Evolutionary conservation across 2,888 invertebrate genomes (phyloP).

Genomic region (Pammene fasciana): DNA sequence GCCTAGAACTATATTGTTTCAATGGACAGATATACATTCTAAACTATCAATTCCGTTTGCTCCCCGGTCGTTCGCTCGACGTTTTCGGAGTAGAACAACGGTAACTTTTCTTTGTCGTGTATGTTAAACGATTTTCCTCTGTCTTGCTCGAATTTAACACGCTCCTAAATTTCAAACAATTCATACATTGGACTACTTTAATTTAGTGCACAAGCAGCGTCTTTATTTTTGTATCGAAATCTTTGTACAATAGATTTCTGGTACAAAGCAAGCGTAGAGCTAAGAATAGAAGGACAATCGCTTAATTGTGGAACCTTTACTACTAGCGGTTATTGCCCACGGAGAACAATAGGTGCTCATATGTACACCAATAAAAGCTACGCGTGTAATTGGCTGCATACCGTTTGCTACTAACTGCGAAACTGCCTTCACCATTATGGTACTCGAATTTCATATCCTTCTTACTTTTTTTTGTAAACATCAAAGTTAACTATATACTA

Average conservation of each 20-base stretch:
- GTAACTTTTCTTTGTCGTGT: conserved; percentile 49
- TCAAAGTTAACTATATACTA: conserved; percentile 11
- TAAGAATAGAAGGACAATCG: conserved; percentile 50
- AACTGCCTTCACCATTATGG: conserved; percentile 36
- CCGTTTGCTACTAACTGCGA: conserved; percentile 56
- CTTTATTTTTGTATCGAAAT: neutral
- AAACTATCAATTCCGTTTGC: conserved; percentile 50
- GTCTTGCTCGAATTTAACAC: conserved; percentile 11
- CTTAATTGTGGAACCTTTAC: conserved; percentile 50
- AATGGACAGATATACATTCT: conserved; percentile 53
- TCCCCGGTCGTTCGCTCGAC: conserved; percentile 44
- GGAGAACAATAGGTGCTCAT: conserved; percentile 64
- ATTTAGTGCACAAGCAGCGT: neutral
- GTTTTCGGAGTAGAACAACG: conserved; percentile 53
- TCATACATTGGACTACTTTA: neutral
- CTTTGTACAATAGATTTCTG: neutral
- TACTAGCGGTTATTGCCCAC: conserved; percentile 54
- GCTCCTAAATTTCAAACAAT: neutral
- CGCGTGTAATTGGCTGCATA: conserved; percentile 65
- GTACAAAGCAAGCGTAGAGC: conserved; percentile 50
- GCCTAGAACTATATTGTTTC: conserved; percentile 53
- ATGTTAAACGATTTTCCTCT: conserved; percentile 40
- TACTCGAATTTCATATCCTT: conserved; percentile 4
- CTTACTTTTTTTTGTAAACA: neutral
- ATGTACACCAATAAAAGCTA: conserved; percentile 60